A percentile compares a stretch with the other conserved stretches of the same genome.
Conservation (phyloP, 2,888 invertebrate genomes). For the Ectemnius continuus region DNA sequence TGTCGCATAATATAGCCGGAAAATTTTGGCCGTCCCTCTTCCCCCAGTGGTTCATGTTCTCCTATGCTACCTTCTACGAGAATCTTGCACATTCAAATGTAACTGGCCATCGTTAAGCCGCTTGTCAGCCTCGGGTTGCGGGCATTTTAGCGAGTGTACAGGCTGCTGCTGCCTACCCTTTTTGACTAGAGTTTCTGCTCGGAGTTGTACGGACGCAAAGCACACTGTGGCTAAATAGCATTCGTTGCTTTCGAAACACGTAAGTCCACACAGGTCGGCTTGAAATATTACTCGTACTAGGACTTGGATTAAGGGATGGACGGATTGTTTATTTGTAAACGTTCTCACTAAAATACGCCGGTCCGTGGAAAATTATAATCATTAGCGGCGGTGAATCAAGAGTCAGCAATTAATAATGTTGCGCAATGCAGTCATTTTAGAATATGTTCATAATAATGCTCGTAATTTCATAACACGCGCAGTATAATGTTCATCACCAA, state of each 20-base stretch:
- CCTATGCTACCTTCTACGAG: slow-evolving; percentile 5
- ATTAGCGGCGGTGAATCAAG: no score
- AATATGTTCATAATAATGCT: neutral
- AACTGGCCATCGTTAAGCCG: slow-evolving; percentile 43
- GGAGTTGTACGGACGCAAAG: no score
- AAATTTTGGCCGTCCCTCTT: slow-evolving; percentile 13
- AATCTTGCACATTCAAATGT: slow-evolving; percentile 26
- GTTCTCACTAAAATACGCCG: no score
- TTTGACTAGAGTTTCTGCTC: slow-evolving; percentile 13
- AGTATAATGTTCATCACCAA: neutral
- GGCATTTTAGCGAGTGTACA: slow-evolving; percentile 11
- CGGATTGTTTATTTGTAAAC: no score
- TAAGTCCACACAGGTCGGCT: no score
- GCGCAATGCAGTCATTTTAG: no score
- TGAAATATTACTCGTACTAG: no score
- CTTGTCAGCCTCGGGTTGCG: slow-evolving; percentile 21
- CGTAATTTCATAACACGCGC: neutral
- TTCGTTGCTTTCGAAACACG: no score
- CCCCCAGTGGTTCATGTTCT: slow-evolving; percentile 9
- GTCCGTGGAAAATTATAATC: no score
- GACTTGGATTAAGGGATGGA: no score
- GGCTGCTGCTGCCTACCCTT: neutral
- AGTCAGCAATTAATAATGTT: no score
- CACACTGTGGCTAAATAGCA: no score
- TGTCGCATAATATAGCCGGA: neutral